phyloP scores from a whole-genome alignment of 1,140 invertebrate species.

The Hyphantria cunea region DNA sequence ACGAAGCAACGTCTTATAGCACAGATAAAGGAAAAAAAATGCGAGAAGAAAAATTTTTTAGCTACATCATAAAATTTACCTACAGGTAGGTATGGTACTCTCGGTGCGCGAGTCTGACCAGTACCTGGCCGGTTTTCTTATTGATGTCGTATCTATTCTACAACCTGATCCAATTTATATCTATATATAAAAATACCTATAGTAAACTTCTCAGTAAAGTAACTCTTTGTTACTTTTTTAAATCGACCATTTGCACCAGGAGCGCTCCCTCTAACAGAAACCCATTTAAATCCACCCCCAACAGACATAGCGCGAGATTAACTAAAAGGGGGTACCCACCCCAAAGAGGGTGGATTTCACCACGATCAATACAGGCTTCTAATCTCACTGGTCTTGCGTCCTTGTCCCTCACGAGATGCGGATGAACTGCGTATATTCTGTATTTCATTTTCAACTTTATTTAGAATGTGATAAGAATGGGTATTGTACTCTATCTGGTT shows the following conservation, averaged over 20 bases:
- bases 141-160: too few species aligned
- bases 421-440: conserved; percentile 33
- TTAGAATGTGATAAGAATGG: conserved; percentile 6
- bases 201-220: not conserved
- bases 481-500: conserved; percentile 4
- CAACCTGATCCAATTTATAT: too few species aligned
- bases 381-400: conserved; percentile 65
- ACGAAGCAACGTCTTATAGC: too few species aligned
- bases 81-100: too few species aligned
- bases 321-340: conserved; percentile 51
- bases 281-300: conserved; percentile 53
- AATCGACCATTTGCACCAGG: conserved; percentile 14
- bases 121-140: too few species aligned
- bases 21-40: too few species aligned
- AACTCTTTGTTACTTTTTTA: too few species aligned
- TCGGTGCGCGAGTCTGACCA: too few species aligned
- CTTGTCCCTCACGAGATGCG: conserved; percentile 61
- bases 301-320: conserved; percentile 62
- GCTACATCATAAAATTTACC: too few species aligned
- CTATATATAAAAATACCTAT: not conserved
- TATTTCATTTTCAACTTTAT: conserved; percentile 26
- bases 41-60: too few species aligned
- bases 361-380: conserved; percentile 70
- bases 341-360: conserved; percentile 2
- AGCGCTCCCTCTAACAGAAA: conserved; percentile 37